These are phyloP conservation scores for Protodeltote pygarga DNA, from an alignment of 2,888 invertebrate genomes.

Conservation along the genomic window DNA sequence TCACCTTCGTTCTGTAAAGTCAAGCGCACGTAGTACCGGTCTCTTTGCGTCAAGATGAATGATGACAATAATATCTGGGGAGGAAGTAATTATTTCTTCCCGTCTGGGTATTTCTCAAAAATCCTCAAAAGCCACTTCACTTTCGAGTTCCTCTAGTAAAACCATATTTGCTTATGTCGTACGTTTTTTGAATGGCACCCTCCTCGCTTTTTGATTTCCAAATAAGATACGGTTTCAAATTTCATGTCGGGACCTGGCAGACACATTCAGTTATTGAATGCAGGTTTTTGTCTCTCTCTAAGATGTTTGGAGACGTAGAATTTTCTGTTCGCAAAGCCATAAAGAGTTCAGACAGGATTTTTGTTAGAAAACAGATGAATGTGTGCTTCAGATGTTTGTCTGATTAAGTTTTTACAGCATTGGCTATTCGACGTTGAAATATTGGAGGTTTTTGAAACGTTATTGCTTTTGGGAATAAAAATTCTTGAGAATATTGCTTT, in stretches of 20 bases:
- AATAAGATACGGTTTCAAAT: constrained; percentile 77
- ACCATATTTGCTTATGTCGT: constrained; percentile 54
- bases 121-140: neutral
- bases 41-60: too few relatives aligned
- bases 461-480: constrained; percentile 10
- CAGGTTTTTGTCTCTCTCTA: constrained; percentile 49
- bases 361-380: constrained; percentile 39
- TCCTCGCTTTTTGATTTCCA: constrained; percentile 68
- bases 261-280: constrained; percentile 58
- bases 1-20: too few relatives aligned
- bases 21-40: too few relatives aligned
- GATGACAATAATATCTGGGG: too few relatives aligned
- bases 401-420: constrained; percentile 46
- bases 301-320: constrained; percentile 37
- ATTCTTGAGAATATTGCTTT: constrained; percentile 19
- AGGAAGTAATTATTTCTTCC: too few relatives aligned
- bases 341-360: constrained; percentile 32
- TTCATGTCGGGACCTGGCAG: constrained; percentile 53
- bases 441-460: constrained; percentile 21
- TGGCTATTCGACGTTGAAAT: constrained; percentile 28
- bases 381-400: constrained; percentile 30
- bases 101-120: too few relatives aligned
- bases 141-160: constrained; percentile 49
- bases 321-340: constrained; percentile 39
- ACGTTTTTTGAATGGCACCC: constrained; percentile 65